A percentile compares a stretch with the other conserved stretches of the same genome.
Conservation (phyloP, 2,113 vertebrate species). For the Crotophaga sulcirostris region DNA sequence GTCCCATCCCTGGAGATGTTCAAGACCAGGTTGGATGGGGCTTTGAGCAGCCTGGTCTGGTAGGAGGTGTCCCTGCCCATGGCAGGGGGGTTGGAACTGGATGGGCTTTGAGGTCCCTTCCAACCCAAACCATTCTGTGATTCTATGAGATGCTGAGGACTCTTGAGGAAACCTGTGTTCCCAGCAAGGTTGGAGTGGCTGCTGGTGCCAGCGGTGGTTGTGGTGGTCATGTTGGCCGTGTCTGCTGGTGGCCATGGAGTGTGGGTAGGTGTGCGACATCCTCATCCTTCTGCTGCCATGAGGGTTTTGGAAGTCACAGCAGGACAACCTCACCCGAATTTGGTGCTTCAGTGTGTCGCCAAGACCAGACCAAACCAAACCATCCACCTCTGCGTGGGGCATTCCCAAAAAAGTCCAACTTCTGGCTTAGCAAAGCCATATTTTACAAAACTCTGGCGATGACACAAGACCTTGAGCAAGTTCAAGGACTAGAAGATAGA, state of each 20-base stretch:
- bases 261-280: not conserved
- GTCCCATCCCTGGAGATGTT: too few species aligned
- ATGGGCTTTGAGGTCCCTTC: too few species aligned
- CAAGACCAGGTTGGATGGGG: too few species aligned
- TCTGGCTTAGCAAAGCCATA: not conserved
- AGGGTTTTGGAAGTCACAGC: not conserved
- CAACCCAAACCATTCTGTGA: too few species aligned
- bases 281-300: accelerated
- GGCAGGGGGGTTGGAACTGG: too few species aligned
- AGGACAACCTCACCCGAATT: not conserved
- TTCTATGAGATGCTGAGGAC: not conserved
- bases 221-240: not conserved
- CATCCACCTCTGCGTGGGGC: not conserved
- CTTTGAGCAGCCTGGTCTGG: too few species aligned
- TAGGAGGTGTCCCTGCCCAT: too few species aligned
- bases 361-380: not conserved
- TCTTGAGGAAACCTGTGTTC: not conserved
- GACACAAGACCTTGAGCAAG: not conserved
- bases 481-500: not conserved
- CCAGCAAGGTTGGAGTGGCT: accelerated
- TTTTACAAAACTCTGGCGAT: not conserved
- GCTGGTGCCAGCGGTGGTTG: not conserved
- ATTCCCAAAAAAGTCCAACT: not conserved
- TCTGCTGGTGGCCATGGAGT: not conserved
- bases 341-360: not conserved